phyloP scores from a whole-genome alignment of 2,888 invertebrate genomes.

The Caenorhabditis becei region DNA sequence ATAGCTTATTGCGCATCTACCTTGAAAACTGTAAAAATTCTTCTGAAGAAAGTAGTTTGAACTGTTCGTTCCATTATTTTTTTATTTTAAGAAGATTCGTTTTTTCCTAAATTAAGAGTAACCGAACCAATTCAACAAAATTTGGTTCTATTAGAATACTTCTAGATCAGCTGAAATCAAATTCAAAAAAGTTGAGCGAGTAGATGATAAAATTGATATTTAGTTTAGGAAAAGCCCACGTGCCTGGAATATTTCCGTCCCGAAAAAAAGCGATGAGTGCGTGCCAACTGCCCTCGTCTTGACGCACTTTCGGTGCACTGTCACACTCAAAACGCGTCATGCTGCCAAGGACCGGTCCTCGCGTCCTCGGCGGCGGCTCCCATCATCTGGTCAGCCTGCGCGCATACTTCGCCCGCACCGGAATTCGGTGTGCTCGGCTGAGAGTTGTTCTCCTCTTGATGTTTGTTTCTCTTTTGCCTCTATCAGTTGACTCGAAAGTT shows the following conservation, averaged over 20 bases:
- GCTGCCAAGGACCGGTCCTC: conserved; percentile 48
- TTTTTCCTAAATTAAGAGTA: no score
- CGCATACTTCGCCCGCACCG: conserved; percentile 26
- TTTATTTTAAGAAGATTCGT: no score
- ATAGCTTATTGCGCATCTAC: no score
- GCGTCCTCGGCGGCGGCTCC: conserved; percentile 40
- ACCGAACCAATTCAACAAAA: background rate
- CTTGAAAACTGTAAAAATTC: no score
- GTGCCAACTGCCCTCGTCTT: conserved; percentile 4
- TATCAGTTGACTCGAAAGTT: conserved; percentile 54
- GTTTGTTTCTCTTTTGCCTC: conserved; percentile 52
- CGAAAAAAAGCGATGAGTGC: background rate
- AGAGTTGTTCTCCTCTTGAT: conserved; percentile 21
- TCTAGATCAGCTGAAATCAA: no score
- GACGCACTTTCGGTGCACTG: conserved; percentile 28
- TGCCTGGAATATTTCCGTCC: background rate
- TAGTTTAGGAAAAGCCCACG: background rate
- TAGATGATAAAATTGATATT: background rate
- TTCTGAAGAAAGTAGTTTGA: no score
- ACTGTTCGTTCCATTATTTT: no score
- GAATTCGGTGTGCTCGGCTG: conserved; percentile 45
- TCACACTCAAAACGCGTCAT: conserved; percentile 48
- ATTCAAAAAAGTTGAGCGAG: no score
- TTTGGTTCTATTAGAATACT: background rate
- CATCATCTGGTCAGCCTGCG: conserved; percentile 48